A percentile compares a stretch with the other conserved stretches of the same genome.
Conservation (phyloP, 2,888 invertebrate species). For the Rhimphoctona megacephalus region DNA sequence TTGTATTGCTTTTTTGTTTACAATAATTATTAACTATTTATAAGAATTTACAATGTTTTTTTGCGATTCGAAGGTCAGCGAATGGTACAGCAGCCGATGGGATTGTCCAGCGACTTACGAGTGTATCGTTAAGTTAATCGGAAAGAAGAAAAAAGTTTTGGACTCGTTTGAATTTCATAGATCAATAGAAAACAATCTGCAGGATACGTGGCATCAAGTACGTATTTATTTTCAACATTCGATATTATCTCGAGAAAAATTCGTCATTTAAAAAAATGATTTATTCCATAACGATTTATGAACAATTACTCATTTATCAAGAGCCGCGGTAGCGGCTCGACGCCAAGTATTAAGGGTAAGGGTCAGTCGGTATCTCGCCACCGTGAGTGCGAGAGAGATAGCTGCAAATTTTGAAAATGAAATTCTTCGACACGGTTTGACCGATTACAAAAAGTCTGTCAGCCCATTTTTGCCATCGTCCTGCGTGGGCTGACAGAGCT, state of each 20-base stretch:
- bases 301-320: too few relatives aligned
- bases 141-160: conserved; percentile 63
- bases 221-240: conserved; percentile 3
- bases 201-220: conserved; percentile 79
- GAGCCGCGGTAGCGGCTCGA: too few relatives aligned
- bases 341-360: too few relatives aligned
- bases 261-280: neutral
- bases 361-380: too few relatives aligned
- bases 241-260: neutral
- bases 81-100: conserved; percentile 79
- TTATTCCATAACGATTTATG: neutral
- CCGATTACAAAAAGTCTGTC: too few relatives aligned
- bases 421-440: too few relatives aligned
- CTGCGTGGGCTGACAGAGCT: too few relatives aligned
- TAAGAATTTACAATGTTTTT: neutral
- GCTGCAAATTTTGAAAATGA: too few relatives aligned
- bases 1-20: too few relatives aligned
- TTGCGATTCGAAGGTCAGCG: conserved; percentile 75
- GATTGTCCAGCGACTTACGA: conserved; percentile 79
- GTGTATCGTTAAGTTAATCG: conserved; percentile 72
- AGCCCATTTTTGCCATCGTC: too few relatives aligned
- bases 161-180: conserved; percentile 70
- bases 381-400: too few relatives aligned
- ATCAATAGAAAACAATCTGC: conserved; percentile 64
- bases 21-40: neutral